Evolutionary conservation across 2,113 vertebrate genomes (phyloP).

Genomic region (Ascaphus truei): DNA sequence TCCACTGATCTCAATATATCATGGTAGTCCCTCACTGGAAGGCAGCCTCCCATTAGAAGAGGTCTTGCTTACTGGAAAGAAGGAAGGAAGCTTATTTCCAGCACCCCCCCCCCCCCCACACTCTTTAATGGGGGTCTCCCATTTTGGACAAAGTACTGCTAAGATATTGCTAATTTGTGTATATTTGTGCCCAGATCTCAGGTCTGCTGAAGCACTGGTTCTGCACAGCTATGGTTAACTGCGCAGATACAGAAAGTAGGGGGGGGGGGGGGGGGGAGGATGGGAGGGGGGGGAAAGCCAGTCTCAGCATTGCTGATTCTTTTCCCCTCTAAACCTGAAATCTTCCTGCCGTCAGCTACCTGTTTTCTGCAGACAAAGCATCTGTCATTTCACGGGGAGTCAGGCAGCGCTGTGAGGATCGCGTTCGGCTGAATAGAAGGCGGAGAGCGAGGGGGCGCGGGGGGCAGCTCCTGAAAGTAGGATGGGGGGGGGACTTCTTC

Average conservation of each 20-base stretch:
- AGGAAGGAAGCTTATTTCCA: too few relatives aligned
- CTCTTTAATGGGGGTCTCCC: too few relatives aligned
- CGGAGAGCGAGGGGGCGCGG: not conserved
- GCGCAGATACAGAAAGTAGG: not conserved
- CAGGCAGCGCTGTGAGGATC: slow-evolving; percentile 3
- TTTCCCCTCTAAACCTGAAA: slow-evolving; percentile 20
- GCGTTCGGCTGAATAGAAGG: slow-evolving; percentile 23
- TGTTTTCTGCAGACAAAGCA: slow-evolving; percentile 33
- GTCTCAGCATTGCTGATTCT: slow-evolving; percentile 14
- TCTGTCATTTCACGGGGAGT: slow-evolving; percentile 26
- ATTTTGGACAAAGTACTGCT: too few relatives aligned
- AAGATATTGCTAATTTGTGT: too few relatives aligned
- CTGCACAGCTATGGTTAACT: not conserved
- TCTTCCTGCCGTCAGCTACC: slow-evolving; percentile 1
- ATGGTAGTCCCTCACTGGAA: too few relatives aligned
- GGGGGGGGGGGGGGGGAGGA: not conserved
- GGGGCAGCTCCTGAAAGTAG: slow-evolving; percentile 13
- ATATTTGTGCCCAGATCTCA: too few relatives aligned
- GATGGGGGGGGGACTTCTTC: not conserved
- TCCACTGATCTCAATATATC: too few relatives aligned
- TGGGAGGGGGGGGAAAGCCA: not conserved
- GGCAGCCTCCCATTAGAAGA: too few relatives aligned
- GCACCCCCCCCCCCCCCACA: too few relatives aligned
- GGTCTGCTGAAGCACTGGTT: too few relatives aligned
- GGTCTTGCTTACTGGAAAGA: too few relatives aligned